phyloP scores from a whole-genome alignment of 2,888 invertebrate genomes.

The Standfussiana lucernea region DNA sequence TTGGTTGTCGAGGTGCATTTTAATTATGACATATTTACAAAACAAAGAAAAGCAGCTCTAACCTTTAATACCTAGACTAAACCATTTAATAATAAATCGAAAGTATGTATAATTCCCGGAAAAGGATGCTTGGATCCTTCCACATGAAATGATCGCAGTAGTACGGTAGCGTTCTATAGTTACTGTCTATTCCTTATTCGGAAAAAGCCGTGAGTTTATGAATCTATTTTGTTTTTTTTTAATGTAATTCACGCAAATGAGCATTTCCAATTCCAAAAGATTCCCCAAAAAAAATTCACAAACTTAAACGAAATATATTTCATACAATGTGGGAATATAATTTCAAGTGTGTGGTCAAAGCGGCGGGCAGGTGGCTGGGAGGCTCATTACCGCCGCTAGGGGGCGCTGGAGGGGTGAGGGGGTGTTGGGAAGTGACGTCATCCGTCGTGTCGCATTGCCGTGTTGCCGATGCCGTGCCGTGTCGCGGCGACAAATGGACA shows the following conservation, averaged over 20 bases:
- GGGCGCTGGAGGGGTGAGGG: slow-evolving; percentile 44
- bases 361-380: slow-evolving; percentile 66
- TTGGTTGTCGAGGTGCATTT: background rate
- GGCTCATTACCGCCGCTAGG: slow-evolving; percentile 71
- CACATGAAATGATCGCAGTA: background rate
- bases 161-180: no score
- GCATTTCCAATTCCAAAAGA: background rate
- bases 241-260: background rate
- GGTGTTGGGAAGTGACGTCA: slow-evolving; percentile 76
- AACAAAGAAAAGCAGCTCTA: background rate
- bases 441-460: slow-evolving; percentile 81
- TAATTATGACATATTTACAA: background rate
- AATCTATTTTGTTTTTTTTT: background rate
- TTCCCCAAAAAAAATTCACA: slow-evolving; percentile 1
- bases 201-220: background rate
- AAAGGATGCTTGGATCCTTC: no score
- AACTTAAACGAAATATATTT: slow-evolving; percentile 38
- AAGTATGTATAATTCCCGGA: background rate
- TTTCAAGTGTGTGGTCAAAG: slow-evolving; percentile 73
- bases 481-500: slow-evolving; percentile 44
- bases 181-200: no score
- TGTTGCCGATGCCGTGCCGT: slow-evolving; percentile 64
- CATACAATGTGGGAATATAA: slow-evolving; percentile 62
- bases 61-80: background rate
- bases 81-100: background rate